Evolutionary conservation across 1,140 invertebrate species (phyloP).

Genomic region (Drosophila ficusphila): DNA sequence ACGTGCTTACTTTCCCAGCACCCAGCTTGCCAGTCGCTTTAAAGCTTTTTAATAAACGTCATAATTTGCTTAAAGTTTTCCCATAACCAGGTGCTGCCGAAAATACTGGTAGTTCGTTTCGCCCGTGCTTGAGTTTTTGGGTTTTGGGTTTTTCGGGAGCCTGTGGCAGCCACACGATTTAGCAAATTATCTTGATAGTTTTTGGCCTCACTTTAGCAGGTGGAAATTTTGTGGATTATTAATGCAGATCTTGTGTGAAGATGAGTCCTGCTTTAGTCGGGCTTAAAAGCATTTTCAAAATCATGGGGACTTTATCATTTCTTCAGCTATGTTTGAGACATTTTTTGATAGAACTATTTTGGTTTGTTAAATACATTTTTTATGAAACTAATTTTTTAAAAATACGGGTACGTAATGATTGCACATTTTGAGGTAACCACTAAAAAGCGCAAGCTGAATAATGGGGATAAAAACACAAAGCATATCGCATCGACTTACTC

Average conservation of each 20-base stretch:
- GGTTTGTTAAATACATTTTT: too few species aligned
- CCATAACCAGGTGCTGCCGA: conserved; percentile 48
- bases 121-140: not conserved
- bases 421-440: not conserved
- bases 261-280: not conserved
- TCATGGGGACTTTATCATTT: too few species aligned
- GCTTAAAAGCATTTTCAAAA: not conserved
- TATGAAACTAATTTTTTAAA: too few species aligned
- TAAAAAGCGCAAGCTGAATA: conserved; percentile 3
- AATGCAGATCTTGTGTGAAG: conserved; percentile 29
- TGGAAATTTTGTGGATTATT: conserved; percentile 40
- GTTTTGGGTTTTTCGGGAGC: conserved; percentile 15
- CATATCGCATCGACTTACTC: conserved; percentile 35
- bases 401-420: not conserved
- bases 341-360: too few species aligned
- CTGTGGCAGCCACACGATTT: conserved; percentile 56
- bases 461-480: conserved; percentile 15
- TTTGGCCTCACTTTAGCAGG: conserved; percentile 20
- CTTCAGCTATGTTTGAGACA: too few species aligned
- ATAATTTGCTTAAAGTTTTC: conserved; percentile 81
- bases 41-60: conserved; percentile 79
- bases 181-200: conserved; percentile 68
- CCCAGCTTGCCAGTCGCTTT: conserved; percentile 20
- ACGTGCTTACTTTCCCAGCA: conserved; percentile 32
- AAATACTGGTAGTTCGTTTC: conserved; percentile 24